Evolutionary conservation across 2,113 vertebrate genomes (phyloP), one percentile per base, ranked within the genome.

Genomic region (Cololabis saira): DNA sequence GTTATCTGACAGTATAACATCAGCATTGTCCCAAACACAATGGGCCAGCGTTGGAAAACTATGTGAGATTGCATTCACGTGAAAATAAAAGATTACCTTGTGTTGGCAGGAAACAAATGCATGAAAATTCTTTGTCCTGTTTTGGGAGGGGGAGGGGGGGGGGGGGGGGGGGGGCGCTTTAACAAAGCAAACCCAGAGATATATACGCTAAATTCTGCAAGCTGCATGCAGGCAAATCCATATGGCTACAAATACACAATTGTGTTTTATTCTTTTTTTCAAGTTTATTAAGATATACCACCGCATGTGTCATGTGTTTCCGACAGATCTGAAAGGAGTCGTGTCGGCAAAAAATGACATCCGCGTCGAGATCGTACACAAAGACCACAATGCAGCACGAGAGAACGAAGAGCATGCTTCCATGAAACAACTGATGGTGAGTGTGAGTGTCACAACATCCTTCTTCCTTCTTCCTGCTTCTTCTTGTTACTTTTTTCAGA

Each of bases 311-410:
- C 24, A 10, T 74, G 57, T 86, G 24, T 70, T 75, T 73, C 74
- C 88, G 45, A 61, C 89, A 99, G 98, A 98, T 92, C 94, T 97
- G 45, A 99, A 99, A 90, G 98, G 98, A 1, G 98, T 96, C 1
- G 97, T 98, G 30, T 98, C 96, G 0, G 96, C 96, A 72, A 99
- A 97, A 92, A 99, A 99, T 2, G 98, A 99, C n/a, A 99, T 99
- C 85, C 95, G 98, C 0, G 98, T 99, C 61, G 97, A 98, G 90
- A 99, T 98, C 8, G 97, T 99, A 0, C 98, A 99, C 92, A 99
- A 98, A 85, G 98, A 98, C 80, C 96, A 97, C 1, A 92, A 96
- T 11, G 92, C 96, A 0, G 94, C 95, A 3, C 88, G 96, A 24
- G 97, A 98, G 50, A 90, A 92, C 0, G 97, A 98, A 69, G 98